Evolutionary conservation across 2,113 vertebrate species (phyloP), one percentile per base, ranked within the genome.

Genomic region (Oceanodroma tethys): DNA sequence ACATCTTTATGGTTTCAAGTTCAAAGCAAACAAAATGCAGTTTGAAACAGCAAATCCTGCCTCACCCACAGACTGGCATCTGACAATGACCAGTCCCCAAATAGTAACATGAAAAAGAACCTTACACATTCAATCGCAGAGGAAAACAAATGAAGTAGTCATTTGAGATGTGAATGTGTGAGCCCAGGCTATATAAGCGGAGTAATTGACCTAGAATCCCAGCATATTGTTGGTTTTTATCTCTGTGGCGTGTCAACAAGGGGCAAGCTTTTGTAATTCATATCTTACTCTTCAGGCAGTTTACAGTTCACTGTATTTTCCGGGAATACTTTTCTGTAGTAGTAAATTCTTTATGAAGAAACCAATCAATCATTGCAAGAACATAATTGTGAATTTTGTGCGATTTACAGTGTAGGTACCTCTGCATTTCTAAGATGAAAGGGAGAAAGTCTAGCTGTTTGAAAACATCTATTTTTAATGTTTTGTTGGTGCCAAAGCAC

Each of bases 401-500:
- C 88, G 71, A 68, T 95, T 95, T 92, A 72, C 65, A 42, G 25
- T 30, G n/a, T 72, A 75, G 86, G 47, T 75, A 88, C 83, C 66
- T 93, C 52, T 93, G 34, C 53, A 43, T 87, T 88, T 86, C 55
- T 59, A 36, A 74, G 76, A 92, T 71, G 59, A 93, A 91, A 92
- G 43, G 50, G 17, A 80, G 73, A 60, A 80, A 72, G 23, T 34
- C 45, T 45, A 42, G 63, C 56, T 78, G 42, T 88, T 94, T 67
- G 80, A 70, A 94, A 91, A 87, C 66, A 93, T 95, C 75, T 72
- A 81, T 93, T 90, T 96, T 94, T 85, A 74, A 97, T 88, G 47
- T 73, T 85, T 82, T 87, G 26, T 63, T 94, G 62, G 73, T 93
- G 32, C 47, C 74, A 32, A 91, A 90, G 68, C 53, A 87, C 79